Base-by-base conservation (phyloP, 2,113 vertebrate genomes). In the Phrynocephalus versicolor region DNA sequence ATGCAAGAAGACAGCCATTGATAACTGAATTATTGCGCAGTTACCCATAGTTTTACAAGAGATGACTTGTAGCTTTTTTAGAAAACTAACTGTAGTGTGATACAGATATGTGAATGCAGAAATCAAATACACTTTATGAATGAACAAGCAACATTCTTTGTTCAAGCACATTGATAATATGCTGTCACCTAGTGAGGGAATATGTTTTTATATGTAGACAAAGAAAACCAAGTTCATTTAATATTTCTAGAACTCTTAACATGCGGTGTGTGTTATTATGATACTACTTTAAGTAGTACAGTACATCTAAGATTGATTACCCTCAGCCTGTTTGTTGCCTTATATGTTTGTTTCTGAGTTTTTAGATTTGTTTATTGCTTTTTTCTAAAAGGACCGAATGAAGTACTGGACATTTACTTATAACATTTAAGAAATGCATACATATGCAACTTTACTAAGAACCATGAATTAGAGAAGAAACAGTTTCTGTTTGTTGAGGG, bases 251-350 rank as follows among this genome's bases (percentile, higher is more conserved):
- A 78, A 23, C 60, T 64, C 37, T 51, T 83, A 23, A 25, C 5
- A 64, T 64, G 19, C 71, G 75, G 88, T 51, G n/a, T 45, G 64
- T 39, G 25, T 83, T 39, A 58, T 85, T 67, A 72, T 10, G 19
- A 1, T 88, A 4, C 64, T 64, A 3, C 41, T 90, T 76, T 84
- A 70, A 81, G 74, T 57, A 81, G 71, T 57, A 41, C 30, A n/a
- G 2, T 82, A 57, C 16, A 19, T 51, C 45, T 82, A 27, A 25
- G 1, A 70, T 87, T 89, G 18, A 37, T 51, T 78, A 12, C 0
- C 27, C 35, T 1, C 33, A 33, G 71, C 18, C 19, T 1, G 57
- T 78, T 10, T 79, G n/a, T n/a, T n/a, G n/a, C 0, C 62, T 77
- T 1, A 73, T 21, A 39, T 19, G 23, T 39, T 10, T 30, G 64